phyloP scores from a whole-genome alignment of 2,113 vertebrate genomes.

The Nycticorax nycticorax region DNA sequence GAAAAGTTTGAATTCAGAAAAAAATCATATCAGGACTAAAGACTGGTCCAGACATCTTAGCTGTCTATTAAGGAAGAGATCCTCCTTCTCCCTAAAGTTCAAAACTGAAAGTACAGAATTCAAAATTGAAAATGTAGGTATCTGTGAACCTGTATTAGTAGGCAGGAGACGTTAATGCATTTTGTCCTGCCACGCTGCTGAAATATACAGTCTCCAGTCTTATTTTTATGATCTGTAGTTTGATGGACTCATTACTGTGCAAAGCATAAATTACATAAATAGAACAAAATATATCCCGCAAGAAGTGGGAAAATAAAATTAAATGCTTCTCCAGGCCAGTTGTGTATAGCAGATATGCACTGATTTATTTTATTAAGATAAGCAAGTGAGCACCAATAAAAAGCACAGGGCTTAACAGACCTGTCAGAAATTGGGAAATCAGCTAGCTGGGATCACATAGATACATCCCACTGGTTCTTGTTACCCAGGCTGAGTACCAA shows the following conservation, averaged over 20 bases:
- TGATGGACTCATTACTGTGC: background rate
- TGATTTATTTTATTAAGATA: slow-evolving; percentile 24
- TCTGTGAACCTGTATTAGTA: background rate
- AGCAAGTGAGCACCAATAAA: background rate
- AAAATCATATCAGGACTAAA: background rate
- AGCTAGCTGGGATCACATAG: background rate
- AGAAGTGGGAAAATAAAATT: slow-evolving; percentile 40
- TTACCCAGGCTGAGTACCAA: background rate
- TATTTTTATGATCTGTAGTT: slow-evolving; percentile 14
- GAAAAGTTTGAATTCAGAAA: background rate
- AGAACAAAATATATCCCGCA: slow-evolving; percentile 19
- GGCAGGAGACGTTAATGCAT: background rate
- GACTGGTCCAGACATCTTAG: background rate
- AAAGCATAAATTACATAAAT: slow-evolving; percentile 8
- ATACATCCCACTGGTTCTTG: background rate
- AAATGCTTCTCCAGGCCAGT: background rate
- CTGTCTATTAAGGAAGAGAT: background rate
- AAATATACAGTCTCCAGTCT: background rate
- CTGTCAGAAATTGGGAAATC: background rate
- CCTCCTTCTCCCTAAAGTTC: background rate
- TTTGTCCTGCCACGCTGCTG: background rate
- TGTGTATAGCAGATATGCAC: background rate
- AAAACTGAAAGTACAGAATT: background rate
- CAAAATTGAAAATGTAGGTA: background rate
- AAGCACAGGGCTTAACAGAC: background rate